Conservation (phyloP, 2,113 vertebrate species). For the Mesoclemmys tuberculata region DNA sequence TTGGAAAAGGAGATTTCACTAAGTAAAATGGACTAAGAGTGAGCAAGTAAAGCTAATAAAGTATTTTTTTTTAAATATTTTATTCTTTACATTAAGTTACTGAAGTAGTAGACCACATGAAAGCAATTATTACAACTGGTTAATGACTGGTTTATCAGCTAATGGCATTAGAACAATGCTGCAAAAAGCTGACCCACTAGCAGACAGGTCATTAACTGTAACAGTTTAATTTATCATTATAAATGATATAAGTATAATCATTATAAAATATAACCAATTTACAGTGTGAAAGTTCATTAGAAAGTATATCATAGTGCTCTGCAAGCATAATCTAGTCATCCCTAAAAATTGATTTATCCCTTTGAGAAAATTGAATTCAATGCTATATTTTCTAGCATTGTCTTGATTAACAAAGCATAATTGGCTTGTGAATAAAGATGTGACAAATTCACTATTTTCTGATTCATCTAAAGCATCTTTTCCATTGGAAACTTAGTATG, state of each 20-base stretch:
- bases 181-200: conserved; percentile 50
- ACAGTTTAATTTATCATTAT: conserved; percentile 18
- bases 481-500: not conserved
- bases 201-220: conserved; percentile 35
- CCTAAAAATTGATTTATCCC: not conserved
- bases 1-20: conserved; percentile 24
- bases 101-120: conserved; percentile 55
- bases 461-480: not conserved
- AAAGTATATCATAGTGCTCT: not conserved
- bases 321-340: accelerated
- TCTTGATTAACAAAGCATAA: not conserved
- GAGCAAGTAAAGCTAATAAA: not conserved
- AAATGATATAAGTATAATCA: not conserved
- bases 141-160: conserved; percentile 53
- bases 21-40: conserved; percentile 16
- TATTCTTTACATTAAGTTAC: conserved; percentile 54
- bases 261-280: not conserved
- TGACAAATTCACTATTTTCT: not conserved
- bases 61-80: conserved; percentile 48
- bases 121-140: conserved; percentile 33
- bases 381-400: not conserved
- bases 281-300: not conserved
- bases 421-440: not conserved
- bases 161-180: conserved; percentile 44
- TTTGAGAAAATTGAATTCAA: not conserved